Conservation (phyloP, 2,888 invertebrate species). For the Bhutanitis thaidina region DNA sequence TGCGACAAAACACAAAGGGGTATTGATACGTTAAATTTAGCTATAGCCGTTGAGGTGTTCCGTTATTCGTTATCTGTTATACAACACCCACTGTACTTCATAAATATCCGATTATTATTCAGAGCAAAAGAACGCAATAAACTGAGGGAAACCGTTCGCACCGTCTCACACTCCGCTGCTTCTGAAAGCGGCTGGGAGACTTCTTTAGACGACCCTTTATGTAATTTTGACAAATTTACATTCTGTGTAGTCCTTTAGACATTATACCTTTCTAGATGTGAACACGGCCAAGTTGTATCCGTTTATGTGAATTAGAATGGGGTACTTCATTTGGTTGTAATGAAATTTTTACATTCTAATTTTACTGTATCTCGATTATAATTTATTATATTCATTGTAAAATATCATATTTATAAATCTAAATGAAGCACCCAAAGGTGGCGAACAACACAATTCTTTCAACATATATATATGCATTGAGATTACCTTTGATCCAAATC, state of each 20-base stretch:
- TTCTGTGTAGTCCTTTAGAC: not conserved
- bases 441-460: no score
- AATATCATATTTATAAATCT: no score
- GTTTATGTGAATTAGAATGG: no score
- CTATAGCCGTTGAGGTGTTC: not conserved
- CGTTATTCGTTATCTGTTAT: not conserved
- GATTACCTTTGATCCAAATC: no score
- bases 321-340: no score
- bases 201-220: conserved; percentile 1
- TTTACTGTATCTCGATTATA: no score
- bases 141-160: not conserved
- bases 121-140: conserved; percentile 7
- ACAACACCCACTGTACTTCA: conserved; percentile 1
- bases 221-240: conserved; percentile 4
- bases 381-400: no score
- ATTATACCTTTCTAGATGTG: not conserved
- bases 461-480: no score
- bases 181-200: conserved; percentile 1
- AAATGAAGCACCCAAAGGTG: no score
- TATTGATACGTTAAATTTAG: not conserved
- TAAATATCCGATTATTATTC: conserved; percentile 13
- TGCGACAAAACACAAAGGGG: no score
- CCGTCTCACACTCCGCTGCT: not conserved
- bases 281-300: not conserved
- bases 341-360: no score